Conservation (phyloP, 2,888 invertebrate genomes). For the Sturmia bella region DNA sequence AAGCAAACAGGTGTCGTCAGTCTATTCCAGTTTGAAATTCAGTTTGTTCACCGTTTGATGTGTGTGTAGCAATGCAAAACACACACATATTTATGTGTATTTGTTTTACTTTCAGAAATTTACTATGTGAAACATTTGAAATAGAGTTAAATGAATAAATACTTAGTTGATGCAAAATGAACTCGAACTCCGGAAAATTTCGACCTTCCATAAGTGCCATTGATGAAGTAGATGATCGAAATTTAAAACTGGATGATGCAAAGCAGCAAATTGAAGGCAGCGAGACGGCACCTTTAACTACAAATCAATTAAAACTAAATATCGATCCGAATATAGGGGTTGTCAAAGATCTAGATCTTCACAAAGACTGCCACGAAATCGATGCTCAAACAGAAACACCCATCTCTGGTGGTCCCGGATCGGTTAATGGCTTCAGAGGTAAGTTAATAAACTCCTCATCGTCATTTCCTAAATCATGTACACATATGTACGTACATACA, state of each 20-base stretch:
- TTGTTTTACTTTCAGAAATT: neutral
- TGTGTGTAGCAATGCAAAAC: neutral
- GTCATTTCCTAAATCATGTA: constrained; percentile 39
- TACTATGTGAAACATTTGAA: constrained; percentile 36
- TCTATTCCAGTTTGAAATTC: no score
- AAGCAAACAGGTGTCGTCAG: no score
- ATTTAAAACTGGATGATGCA: constrained; percentile 73
- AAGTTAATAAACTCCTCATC: constrained; percentile 29
- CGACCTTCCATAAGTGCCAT: constrained; percentile 78
- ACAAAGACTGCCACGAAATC: constrained; percentile 65
- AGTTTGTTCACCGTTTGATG: no score
- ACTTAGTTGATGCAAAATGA: constrained; percentile 72
- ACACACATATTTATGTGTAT: neutral
- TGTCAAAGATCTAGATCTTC: constrained; percentile 76
- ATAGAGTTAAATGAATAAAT: constrained; percentile 39
- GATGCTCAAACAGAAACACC: constrained; percentile 65
- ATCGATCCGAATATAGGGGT: constrained; percentile 75
- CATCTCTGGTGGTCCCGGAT: constrained; percentile 71
- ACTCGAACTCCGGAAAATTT: constrained; percentile 77
- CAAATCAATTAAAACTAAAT: constrained; percentile 78
- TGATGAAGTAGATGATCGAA: constrained; percentile 79
- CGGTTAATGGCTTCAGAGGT: constrained; percentile 78
- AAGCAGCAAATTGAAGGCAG: constrained; percentile 79
- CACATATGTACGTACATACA: no score
- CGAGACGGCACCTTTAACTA: constrained; percentile 79